Percentiles rank a stretch among this genome's conserved stretches.
Evolutionary conservation across 2,888 invertebrate species (phyloP).

Genomic region (Graphium colonna): DNA sequence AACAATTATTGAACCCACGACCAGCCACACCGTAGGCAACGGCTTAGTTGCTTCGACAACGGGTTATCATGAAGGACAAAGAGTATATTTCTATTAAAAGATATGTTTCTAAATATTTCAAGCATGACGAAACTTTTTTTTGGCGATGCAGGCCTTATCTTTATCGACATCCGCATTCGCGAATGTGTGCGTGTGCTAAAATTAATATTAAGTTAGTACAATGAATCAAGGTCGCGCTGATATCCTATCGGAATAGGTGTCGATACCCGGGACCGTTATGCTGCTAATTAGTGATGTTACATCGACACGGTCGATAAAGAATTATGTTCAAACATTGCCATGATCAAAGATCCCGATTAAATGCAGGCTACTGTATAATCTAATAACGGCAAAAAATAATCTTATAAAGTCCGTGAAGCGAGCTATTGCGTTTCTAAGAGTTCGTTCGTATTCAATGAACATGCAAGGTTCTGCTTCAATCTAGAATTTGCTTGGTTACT

Average conservation of each 20-base stretch:
- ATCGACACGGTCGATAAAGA: slow-evolving; percentile 35
- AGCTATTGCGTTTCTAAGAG: neutral
- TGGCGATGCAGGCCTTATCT: neutral
- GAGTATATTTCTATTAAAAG: too few species aligned
- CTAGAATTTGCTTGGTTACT: too few species aligned
- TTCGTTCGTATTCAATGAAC: too few species aligned
- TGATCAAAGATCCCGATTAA: neutral
- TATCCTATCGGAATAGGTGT: slow-evolving; percentile 44
- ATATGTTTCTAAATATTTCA: too few species aligned
- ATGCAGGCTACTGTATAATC: neutral
- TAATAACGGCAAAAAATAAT: slow-evolving; percentile 2
- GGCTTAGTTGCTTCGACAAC: too few species aligned
- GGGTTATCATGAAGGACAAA: too few species aligned
- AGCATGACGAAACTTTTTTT: too few species aligned
- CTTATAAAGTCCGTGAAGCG: neutral
- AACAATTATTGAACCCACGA: too few species aligned
- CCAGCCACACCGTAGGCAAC: too few species aligned
- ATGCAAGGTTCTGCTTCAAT: too few species aligned
- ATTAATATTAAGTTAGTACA: slow-evolving; percentile 24
- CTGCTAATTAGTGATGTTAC: slow-evolving; percentile 48
- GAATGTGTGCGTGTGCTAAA: neutral
- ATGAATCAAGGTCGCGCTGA: slow-evolving; percentile 26
- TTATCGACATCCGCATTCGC: neutral
- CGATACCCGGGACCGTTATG: slow-evolving; percentile 32
- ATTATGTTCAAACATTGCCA: slow-evolving; percentile 4